Evolutionary conservation across 2,888 invertebrate genomes (phyloP).

Genomic region (Tachina lurida): DNA sequence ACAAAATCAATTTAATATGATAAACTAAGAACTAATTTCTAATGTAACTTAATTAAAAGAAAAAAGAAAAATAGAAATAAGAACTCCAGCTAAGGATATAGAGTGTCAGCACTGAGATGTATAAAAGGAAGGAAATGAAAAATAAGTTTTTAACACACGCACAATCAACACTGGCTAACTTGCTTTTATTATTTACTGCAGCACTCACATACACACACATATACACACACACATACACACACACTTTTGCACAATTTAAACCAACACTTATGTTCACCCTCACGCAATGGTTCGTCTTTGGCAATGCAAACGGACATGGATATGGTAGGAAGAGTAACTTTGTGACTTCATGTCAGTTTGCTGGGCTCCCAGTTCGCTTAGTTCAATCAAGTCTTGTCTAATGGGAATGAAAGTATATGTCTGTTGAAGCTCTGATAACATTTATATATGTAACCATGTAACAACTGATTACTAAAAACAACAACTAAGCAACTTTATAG

Average conservation of each 20-base stretch:
- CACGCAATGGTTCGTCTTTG: not conserved
- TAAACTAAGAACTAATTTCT: slow-evolving; percentile 62
- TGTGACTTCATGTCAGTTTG: not conserved
- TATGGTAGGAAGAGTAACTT: not conserved
- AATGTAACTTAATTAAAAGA: slow-evolving; percentile 66
- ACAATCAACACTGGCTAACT: not conserved
- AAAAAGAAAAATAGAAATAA: not conserved
- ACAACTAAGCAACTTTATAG: not conserved
- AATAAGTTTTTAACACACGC: not conserved
- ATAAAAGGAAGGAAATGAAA: not conserved
- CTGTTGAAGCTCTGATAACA: slow-evolving; percentile 36
- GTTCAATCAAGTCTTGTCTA: not conserved
- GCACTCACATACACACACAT: not conserved
- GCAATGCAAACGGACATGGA: not conserved
- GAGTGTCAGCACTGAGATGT: not conserved
- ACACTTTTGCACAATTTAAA: not conserved
- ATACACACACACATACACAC: not conserved
- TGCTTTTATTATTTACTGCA: not conserved
- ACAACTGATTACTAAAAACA: not conserved
- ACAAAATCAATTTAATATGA: slow-evolving; percentile 60
- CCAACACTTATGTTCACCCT: not conserved
- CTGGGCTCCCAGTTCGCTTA: not conserved
- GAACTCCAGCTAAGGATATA: slow-evolving; percentile 46
- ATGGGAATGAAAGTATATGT: slow-evolving; percentile 4
- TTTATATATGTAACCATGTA: not conserved